Conservation (phyloP, 2,888 invertebrate species). For the Chorisops tibialis region DNA sequence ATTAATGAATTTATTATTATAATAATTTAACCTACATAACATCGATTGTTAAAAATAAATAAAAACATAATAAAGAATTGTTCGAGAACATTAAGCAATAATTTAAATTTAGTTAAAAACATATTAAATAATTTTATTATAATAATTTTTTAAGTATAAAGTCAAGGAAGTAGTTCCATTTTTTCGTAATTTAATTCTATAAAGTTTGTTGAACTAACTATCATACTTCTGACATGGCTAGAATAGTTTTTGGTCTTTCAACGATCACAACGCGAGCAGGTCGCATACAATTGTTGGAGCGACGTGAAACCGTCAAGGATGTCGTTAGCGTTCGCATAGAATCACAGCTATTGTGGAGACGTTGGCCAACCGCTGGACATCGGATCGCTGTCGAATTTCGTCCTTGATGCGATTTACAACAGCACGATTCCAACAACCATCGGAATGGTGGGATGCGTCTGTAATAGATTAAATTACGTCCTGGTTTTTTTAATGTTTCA, state of each 20-base stretch:
- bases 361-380: conserved; percentile 48
- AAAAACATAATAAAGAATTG: no score
- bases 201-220: conserved; percentile 36
- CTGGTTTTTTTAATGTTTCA: conserved; percentile 17
- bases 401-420: conserved; percentile 52
- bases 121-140: no score
- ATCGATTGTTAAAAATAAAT: no score
- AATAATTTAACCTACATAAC: no score
- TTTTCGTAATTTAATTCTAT: no score
- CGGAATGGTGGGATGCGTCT: conserved; percentile 63
- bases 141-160: no score
- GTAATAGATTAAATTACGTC: conserved; percentile 20
- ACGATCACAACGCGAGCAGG: conserved; percentile 47
- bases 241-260: conserved; percentile 44
- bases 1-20: no score
- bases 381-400: conserved; percentile 43
- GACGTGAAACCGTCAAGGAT: conserved; percentile 48
- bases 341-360: conserved; percentile 51
- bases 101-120: no score
- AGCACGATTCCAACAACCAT: conserved; percentile 55
- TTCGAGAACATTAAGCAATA: no score
- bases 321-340: conserved; percentile 52
- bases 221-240: conserved; percentile 52
- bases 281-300: conserved; percentile 45
- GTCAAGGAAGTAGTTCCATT: no score